Percentiles rank a stretch among this genome's conserved stretches.
phyloP scores from a whole-genome alignment of 2,797 vertebrate genomes.

The Monodelphis domestica region DNA sequence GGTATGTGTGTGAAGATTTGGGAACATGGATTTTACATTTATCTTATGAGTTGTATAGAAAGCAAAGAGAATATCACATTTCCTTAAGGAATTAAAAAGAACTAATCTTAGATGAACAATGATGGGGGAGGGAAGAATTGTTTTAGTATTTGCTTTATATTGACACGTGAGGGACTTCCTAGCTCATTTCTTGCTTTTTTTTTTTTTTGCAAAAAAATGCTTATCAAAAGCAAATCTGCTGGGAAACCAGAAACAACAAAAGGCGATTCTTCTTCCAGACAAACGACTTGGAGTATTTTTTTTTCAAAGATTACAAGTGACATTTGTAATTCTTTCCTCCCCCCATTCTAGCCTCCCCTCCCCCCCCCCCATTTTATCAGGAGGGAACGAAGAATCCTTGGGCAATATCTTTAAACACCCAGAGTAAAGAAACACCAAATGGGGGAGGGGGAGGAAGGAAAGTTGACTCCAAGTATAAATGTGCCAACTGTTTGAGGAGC shows the following conservation, averaged over 20 bases:
- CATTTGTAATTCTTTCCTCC: neutral
- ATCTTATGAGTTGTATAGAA: neutral
- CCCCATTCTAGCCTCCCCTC: too few species aligned
- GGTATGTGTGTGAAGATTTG: too few species aligned
- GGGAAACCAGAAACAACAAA: conserved; percentile 1
- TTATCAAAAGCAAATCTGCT: neutral
- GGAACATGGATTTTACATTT: neutral
- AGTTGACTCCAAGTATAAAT: conserved; percentile 64
- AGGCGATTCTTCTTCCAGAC: neutral
- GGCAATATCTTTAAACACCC: conserved; percentile 48
- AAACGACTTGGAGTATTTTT: conserved; percentile 9
- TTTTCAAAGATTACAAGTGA: neutral
- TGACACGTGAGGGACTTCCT: neutral
- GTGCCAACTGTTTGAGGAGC: conserved; percentile 67
- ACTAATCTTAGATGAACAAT: neutral
- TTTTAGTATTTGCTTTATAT: neutral
- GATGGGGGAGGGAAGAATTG: neutral
- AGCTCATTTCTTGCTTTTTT: conserved; percentile 13
- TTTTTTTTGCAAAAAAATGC: conserved; percentile 36
- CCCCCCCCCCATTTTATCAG: conserved; percentile 1
- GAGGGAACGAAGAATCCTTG: conserved; percentile 20
- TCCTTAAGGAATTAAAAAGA: neutral
- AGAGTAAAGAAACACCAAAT: neutral
- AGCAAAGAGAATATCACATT: neutral
- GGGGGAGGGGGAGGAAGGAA: neutral